Percentiles rank a stretch among this genome's conserved stretches.
Evolutionary conservation across 2,888 invertebrate species (phyloP).

Genomic region (Charanyca ferruginea): DNA sequence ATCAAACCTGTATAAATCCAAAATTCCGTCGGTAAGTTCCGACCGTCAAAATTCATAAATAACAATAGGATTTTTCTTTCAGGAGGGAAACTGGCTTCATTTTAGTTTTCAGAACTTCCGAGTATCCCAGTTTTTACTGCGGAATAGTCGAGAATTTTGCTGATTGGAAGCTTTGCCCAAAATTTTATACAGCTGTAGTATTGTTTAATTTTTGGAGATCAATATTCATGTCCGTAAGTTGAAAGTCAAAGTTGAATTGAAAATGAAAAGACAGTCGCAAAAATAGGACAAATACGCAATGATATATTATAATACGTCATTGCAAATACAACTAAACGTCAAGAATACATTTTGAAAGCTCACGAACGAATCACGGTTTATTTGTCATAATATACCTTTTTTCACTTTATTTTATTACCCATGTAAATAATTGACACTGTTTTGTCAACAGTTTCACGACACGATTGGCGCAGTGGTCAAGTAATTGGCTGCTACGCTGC

Average conservation of each 20-base stretch:
- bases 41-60: constrained; percentile 21
- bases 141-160: constrained; percentile 25
- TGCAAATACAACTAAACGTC: too few species aligned
- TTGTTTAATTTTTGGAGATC: constrained; percentile 9
- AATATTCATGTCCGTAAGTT: not conserved
- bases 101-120: constrained; percentile 22
- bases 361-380: too few species aligned
- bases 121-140: constrained; percentile 26
- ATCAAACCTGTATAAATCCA: constrained; percentile 2
- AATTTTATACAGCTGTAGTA: not conserved
- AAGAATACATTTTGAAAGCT: too few species aligned
- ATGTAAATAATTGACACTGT: too few species aligned
- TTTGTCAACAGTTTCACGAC: too few species aligned
- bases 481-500: too few species aligned
- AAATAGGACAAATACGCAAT: too few species aligned
- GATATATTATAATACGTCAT: too few species aligned
- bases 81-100: constrained; percentile 15
- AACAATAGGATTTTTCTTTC: constrained; percentile 8
- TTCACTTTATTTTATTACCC: too few species aligned
- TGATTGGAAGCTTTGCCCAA: constrained; percentile 30
- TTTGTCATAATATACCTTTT: too few species aligned
- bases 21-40: not conserved
- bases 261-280: too few species aligned
- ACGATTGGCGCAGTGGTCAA: too few species aligned
- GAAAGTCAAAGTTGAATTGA: constrained; percentile 3